These are phyloP conservation scores for Falco naumanni DNA, from an alignment of 2,797 vertebrate species.

Conservation along the genomic window DNA sequence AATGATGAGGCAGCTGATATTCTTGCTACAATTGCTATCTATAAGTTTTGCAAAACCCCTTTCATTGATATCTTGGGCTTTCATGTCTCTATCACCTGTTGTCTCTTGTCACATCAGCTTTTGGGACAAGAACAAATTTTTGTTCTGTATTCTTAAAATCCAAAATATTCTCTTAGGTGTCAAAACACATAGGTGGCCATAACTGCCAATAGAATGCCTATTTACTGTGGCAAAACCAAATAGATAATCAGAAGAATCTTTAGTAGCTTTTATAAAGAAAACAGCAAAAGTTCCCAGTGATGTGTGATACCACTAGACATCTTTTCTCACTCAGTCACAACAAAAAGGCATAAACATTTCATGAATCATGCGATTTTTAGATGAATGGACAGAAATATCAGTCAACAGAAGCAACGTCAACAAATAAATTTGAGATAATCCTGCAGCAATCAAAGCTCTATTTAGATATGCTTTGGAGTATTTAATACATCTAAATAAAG, in stretches of 20 bases:
- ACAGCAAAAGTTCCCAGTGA: background rate
- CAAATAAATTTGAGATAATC: slow-evolving; percentile 56
- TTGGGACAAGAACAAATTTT: background rate
- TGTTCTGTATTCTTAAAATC: background rate
- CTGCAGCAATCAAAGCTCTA: slow-evolving; percentile 51
- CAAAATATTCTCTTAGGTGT: background rate
- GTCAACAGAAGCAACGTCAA: slow-evolving; percentile 25
- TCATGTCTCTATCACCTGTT: background rate
- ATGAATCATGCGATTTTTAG: background rate
- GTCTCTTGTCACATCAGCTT: background rate
- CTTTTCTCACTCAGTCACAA: slow-evolving; percentile 51
- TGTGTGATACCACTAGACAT: background rate
- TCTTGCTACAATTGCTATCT: background rate
- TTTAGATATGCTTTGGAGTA: slow-evolving; percentile 56
- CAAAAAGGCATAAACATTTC: slow-evolving; percentile 33
- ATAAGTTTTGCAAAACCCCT: background rate
- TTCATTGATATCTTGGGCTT: background rate
- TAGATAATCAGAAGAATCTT: background rate
- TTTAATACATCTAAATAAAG: slow-evolving; percentile 57
- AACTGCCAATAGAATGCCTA: background rate
- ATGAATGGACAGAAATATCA: slow-evolving; percentile 46
- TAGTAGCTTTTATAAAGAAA: background rate
- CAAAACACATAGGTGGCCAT: background rate
- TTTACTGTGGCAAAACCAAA: background rate
- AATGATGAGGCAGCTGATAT: background rate